Conservation (phyloP, 2,797 vertebrate genomes). For the Acipenser transmontanus region DNA sequence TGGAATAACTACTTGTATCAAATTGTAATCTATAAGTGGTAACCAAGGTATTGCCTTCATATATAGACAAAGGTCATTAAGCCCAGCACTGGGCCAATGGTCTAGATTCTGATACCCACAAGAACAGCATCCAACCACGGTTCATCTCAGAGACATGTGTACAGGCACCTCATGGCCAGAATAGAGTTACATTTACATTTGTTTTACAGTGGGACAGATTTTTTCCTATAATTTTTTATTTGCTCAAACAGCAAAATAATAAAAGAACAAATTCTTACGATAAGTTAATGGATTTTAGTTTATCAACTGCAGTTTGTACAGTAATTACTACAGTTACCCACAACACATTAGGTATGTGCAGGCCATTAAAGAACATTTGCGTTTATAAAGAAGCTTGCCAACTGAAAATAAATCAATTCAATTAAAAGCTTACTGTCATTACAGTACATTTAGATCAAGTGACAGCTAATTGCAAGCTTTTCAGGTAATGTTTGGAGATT, state of each 20-base stretch:
- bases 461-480: conserved; percentile 46
- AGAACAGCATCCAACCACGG: too few relatives aligned
- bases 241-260: conserved; percentile 47
- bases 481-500: conserved; percentile 38
- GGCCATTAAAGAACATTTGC: conserved; percentile 59
- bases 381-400: conserved; percentile 32
- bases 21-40: too few relatives aligned
- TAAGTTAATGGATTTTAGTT: conserved; percentile 66
- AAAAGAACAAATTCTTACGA: conserved; percentile 67
- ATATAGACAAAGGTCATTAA: too few relatives aligned
- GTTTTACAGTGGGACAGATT: too few relatives aligned
- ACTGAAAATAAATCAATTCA: neutral
- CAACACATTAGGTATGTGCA: conserved; percentile 61
- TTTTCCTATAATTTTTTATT: conserved; percentile 48
- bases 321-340: conserved; percentile 71
- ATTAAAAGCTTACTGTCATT: conserved; percentile 30
- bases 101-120: too few relatives aligned
- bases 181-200: too few relatives aligned
- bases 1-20: too few relatives aligned
- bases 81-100: too few relatives aligned
- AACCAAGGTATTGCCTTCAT: too few relatives aligned
- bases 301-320: conserved; percentile 53
- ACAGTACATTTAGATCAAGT: conserved; percentile 36
- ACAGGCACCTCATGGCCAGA: too few relatives aligned
- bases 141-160: too few relatives aligned